Conservation (phyloP, 1,140 invertebrate genomes). For the Agrypnia vestita region DNA sequence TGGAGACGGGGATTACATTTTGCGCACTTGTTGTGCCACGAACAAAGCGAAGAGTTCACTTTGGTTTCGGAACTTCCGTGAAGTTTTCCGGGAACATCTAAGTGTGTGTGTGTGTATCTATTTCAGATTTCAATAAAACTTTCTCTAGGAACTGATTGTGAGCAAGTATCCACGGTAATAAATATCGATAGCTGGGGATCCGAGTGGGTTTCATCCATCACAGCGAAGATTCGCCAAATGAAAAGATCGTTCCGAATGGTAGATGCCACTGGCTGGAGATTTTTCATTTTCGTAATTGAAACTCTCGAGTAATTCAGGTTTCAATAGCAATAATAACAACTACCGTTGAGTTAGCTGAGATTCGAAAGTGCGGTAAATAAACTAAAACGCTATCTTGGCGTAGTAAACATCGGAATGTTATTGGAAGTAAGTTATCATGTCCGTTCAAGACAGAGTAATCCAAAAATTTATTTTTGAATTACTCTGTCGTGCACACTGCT, state of each 20-base stretch:
- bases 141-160: slow-evolving; percentile 23
- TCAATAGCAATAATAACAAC: slow-evolving; percentile 2
- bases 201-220: neutral
- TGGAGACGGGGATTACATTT: no score
- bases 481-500: no score
- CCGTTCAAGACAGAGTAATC: no score
- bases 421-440: no score
- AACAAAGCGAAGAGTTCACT: no score
- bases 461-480: no score
- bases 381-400: neutral
- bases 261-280: slow-evolving; percentile 1
- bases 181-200: slow-evolving; percentile 1
- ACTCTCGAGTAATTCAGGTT: slow-evolving; percentile 3
- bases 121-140: slow-evolving; percentile 39
- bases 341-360: neutral
- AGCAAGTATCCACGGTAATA: slow-evolving; percentile 1
- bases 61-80: no score
- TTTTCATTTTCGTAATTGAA: slow-evolving; percentile 27
- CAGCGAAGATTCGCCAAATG: neutral
- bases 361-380: neutral
- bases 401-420: no score
- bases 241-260: slow-evolving; percentile 21
- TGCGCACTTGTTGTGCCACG: no score
- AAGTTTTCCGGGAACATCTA: slow-evolving; percentile 2
- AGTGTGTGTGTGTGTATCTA: slow-evolving; percentile 30